phyloP scores from a whole-genome alignment of 1,140 invertebrate species.

The silkworm (Bombyx mori) region DNA sequence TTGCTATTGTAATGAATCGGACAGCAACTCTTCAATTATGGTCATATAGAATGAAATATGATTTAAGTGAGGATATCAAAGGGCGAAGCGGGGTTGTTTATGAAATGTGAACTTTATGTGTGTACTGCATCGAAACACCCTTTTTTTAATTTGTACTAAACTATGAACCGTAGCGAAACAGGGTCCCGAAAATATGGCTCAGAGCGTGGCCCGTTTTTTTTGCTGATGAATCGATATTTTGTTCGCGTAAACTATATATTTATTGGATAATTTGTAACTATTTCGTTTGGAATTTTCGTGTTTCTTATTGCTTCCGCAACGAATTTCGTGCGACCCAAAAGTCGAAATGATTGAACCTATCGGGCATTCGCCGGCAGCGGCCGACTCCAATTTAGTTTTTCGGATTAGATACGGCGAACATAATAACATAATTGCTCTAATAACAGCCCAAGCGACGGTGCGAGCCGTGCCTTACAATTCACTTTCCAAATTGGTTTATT shows the following conservation, averaged over 20 bases:
- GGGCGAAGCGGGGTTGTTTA: conserved; percentile 56
- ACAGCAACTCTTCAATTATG: conserved; percentile 58
- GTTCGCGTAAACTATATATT: conserved; percentile 30
- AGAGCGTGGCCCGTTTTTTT: conserved; percentile 31
- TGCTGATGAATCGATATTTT: conserved; percentile 32
- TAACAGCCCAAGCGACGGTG: conserved; percentile 52
- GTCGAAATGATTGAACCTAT: conserved; percentile 67
- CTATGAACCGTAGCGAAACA: conserved; percentile 54
- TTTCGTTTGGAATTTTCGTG: conserved; percentile 58
- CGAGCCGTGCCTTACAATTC: conserved; percentile 68
- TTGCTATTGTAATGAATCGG: conserved; percentile 38
- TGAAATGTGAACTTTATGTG: conserved; percentile 65
- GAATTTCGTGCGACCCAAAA: conserved; percentile 69
- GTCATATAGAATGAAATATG: conserved; percentile 68
- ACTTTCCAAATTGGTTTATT: conserved; percentile 71
- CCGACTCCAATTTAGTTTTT: conserved; percentile 69
- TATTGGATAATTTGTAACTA: conserved; percentile 52
- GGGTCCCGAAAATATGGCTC: conserved; percentile 32
- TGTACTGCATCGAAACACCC: conserved; percentile 50
- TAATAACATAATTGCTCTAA: conserved; percentile 72
- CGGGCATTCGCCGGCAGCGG: conserved; percentile 64
- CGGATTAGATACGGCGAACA: conserved; percentile 69
- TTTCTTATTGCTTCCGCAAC: conserved; percentile 71
- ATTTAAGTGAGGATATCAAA: conserved; percentile 68
- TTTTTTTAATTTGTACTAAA: conserved; percentile 66